Evolutionary conservation across 2,113 vertebrate genomes (phyloP), one percentile per base, ranked within the genome.

Genomic region (Cyphomyrus discorhynchus): DNA sequence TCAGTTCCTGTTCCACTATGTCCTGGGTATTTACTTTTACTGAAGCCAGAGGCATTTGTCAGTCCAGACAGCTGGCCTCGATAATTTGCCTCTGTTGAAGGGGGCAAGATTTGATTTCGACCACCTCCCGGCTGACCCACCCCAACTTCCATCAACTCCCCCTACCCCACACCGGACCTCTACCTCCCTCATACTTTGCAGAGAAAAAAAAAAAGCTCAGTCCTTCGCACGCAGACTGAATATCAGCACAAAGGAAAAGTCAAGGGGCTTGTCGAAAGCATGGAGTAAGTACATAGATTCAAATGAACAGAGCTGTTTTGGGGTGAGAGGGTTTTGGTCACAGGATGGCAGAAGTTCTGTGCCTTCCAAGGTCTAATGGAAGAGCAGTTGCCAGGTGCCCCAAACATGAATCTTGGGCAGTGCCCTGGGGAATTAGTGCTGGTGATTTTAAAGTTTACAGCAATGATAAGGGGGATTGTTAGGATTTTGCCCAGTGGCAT

Each of bases 391-490:
- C 95, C 96, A 97, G 96, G 96, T 96, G 93, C 92, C 94, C 92
- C 91, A 93, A 92, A 94, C 95, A 96, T 96, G 96, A 96, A 96
- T 96, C 96, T 96, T 95, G 91, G 92, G 91, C 93, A 95, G 93
- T 90, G 94, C 93, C 92, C 92, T 0, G 90, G 49, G 86, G 91
- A 90, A 88, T 95, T 95, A 95, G 91, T 93, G 94, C 86, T 74
- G 92, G 92, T 92, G 80, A 92, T 94, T 93, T 91, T 92, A 93
- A 95, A 94, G 91, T 92, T 92, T 94, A 94, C 94, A 92, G 93
- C 89, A 90, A 92, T 94, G 94, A 89, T 50, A 91, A 93, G 87
- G 92, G 92, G 0, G 93, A 92, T 13, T 49, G 91, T 91, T 93
- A 90, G 92, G 93, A 94, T 90, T 92, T 93, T 35, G 27, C 27